Evolutionary conservation across 2,888 invertebrate genomes (phyloP).

Genomic region (Willowsia nigromaculata): DNA sequence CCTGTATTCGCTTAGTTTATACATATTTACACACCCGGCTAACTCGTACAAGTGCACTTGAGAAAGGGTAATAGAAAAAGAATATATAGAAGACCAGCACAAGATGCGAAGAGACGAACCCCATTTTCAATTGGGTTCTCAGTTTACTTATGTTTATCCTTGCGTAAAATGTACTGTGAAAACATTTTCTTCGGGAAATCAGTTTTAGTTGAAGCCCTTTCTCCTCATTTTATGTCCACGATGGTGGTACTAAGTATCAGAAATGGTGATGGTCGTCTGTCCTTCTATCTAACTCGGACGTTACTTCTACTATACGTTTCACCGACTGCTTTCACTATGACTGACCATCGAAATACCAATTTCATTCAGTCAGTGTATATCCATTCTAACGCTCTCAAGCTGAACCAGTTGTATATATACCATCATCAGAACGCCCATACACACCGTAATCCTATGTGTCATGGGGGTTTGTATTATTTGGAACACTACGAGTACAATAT

Average conservation of each 20-base stretch:
- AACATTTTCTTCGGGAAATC: constrained; percentile 70
- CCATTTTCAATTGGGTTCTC: constrained; percentile 68
- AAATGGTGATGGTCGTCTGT: constrained; percentile 37
- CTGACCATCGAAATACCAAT: constrained; percentile 14
- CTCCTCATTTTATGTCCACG: constrained; percentile 52
- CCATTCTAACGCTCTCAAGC: too few species aligned
- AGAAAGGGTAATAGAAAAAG: constrained; percentile 2
- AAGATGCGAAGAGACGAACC: constrained; percentile 25
- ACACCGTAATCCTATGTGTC: background rate
- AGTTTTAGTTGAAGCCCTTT: constrained; percentile 63
- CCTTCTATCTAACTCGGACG: background rate
- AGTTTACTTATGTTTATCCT: constrained; percentile 63
- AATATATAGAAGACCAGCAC: background rate
- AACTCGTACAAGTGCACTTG: background rate
- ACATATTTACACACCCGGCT: background rate
- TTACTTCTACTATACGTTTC: constrained; percentile 53
- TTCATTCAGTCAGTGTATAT: background rate
- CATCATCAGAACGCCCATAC: background rate
- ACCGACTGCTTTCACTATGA: constrained; percentile 14
- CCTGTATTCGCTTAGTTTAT: too few species aligned
- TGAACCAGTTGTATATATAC: too few species aligned
- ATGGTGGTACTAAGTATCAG: constrained; percentile 52
- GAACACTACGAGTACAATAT: background rate
- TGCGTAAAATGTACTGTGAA: constrained; percentile 70
- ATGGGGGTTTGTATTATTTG: constrained; percentile 30